phyloP scores from a whole-genome alignment of 2,888 invertebrate species.

The Melanostoma scalare region DNA sequence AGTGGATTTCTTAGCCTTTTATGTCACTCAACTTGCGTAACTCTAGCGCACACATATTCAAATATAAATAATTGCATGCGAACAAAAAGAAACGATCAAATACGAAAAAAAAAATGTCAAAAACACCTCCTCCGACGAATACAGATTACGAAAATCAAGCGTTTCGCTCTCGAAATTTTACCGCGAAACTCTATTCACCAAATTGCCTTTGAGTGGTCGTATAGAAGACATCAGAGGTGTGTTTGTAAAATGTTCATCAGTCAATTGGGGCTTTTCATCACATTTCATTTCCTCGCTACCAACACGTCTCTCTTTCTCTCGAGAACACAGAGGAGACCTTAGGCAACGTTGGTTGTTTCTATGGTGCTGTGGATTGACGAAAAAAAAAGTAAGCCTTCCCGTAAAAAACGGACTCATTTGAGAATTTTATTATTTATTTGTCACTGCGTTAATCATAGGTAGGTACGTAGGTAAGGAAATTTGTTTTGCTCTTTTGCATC shows the following conservation, averaged over 20 bases:
- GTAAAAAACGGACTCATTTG: slow-evolving; percentile 33
- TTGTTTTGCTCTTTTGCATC: slow-evolving; percentile 69
- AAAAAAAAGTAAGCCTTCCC: neutral
- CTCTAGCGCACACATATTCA: slow-evolving; percentile 48
- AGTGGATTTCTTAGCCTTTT: slow-evolving; percentile 36
- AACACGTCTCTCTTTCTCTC: neutral
- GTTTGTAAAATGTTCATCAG: slow-evolving; percentile 62
- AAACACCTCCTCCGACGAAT: slow-evolving; percentile 60
- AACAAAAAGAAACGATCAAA: slow-evolving; percentile 18
- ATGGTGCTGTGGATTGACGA: slow-evolving; percentile 11
- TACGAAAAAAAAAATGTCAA: slow-evolving; percentile 54
- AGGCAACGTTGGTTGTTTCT: neutral
- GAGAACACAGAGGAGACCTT: neutral
- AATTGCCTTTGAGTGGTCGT: slow-evolving; percentile 29
- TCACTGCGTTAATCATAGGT: slow-evolving; percentile 60
- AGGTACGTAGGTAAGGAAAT: slow-evolving; percentile 46
- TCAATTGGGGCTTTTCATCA: slow-evolving; percentile 53
- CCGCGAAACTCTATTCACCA: slow-evolving; percentile 28
- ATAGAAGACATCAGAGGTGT: slow-evolving; percentile 1
- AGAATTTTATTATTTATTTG: slow-evolving; percentile 67
- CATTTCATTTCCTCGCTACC: neutral
- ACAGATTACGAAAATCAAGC: slow-evolving; percentile 63
- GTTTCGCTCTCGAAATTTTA: slow-evolving; percentile 7
- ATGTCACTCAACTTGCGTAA: slow-evolving; percentile 36
- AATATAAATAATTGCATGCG: slow-evolving; percentile 69